Conservation (phyloP, 2,888 invertebrate species). For the Zhuqinia jingwanae region DNA sequence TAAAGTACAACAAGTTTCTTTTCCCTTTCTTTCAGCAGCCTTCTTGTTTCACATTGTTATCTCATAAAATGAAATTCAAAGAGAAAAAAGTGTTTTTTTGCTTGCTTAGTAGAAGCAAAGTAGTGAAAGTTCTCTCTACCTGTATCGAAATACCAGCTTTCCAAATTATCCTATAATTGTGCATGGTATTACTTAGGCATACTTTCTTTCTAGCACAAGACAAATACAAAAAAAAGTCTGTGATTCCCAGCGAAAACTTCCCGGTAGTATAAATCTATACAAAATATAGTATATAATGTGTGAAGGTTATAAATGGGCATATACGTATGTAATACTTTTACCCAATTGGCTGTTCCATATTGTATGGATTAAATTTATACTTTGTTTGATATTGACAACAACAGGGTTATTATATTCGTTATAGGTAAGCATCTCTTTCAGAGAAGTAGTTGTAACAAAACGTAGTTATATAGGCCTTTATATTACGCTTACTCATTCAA, state of each 20-base stretch:
- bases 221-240: not conserved
- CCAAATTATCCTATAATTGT: slow-evolving; percentile 4
- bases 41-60: slow-evolving; percentile 49
- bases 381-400: slow-evolving; percentile 10
- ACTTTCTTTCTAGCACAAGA: slow-evolving; percentile 23
- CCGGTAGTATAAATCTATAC: not conserved
- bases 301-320: no score
- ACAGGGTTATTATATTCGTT: no score
- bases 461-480: no score
- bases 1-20: slow-evolving; percentile 35
- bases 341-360: not conserved
- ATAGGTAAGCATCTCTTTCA: no score
- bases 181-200: not conserved
- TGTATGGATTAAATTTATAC: slow-evolving; percentile 1
- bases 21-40: slow-evolving; percentile 32
- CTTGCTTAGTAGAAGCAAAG: not conserved
- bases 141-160: not conserved
- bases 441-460: no score
- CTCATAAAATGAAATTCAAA: slow-evolving; percentile 35
- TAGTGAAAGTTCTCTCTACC: not conserved
- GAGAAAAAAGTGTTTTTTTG: slow-evolving; percentile 25
- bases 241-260: not conserved
- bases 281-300: no score
- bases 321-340: not conserved
- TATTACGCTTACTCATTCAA: slow-evolving; percentile 40